Base-by-base conservation (phyloP, 2,888 invertebrate species). In the Apodemia hepburni region DNA sequence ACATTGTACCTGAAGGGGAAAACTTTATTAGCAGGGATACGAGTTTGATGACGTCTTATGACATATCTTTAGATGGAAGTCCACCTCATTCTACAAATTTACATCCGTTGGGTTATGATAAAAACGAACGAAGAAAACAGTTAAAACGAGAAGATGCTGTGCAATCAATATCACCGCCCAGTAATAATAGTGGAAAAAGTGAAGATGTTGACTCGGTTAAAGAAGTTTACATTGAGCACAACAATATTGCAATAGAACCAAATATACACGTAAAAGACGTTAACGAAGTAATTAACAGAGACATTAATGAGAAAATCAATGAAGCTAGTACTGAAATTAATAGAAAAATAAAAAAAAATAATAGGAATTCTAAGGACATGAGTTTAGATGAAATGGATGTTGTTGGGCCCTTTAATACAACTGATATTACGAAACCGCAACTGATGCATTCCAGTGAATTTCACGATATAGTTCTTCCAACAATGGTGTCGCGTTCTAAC, bases 401-500 rank as follows among this genome's bases (percentile, higher is more conserved):
- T 17, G 76, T 88, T 15, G 86, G 87, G 12, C 85, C 89, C 2
- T 83, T 75, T 65, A 68, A 68, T 45, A 65, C 68, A 47, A 64
- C 66, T 47, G 72, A 74, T 61, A 73, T 70, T 4, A 70, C 65
- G 59, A 67, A 66, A 15, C 62, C 73, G 22, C 65, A 76, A 65
- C 76, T 93, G 65, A 68, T 87, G 65, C 91, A 92, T 74, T 87
- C 90, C n/a, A 87, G 93, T 47, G 93, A 93, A 74, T 90, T 92
- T 68, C 93, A 93, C 71, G 93, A 93, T 70, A 76, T 84, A 58
- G 80, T 91, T 58, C 78, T 91, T 65, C 91, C 91, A 62, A 90
- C 91, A 35, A 83, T 83, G 75, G 85, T 91, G 75, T 79, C 81
- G 64, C 83, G 91, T 70, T 79, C 73, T 77, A 85, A 89, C 72